Evolutionary conservation across 2,797 vertebrate species (phyloP).

Genomic region (Calcarius lapponicus): DNA sequence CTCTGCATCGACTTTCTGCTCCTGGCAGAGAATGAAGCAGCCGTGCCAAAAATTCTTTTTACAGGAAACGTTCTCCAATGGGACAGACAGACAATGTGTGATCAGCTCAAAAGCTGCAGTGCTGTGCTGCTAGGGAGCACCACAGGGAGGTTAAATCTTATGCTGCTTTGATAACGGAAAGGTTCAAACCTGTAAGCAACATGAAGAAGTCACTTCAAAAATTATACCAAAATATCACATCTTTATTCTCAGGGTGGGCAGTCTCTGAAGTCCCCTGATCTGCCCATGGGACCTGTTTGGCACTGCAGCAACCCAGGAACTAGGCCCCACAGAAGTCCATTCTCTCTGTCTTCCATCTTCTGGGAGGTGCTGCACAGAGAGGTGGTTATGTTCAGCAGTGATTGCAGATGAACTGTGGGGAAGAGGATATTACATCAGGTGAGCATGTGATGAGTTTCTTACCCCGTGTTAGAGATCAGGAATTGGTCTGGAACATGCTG

Average conservation of each 20-base stretch:
- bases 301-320: neutral
- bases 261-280: neutral
- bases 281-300: neutral
- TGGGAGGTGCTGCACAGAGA: neutral
- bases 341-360: neutral
- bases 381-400: neutral
- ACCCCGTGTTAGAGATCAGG: neutral
- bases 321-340: neutral
- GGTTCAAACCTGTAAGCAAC: neutral
- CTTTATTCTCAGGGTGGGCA: neutral
- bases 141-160: neutral
- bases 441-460: neutral
- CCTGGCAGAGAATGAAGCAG: neutral
- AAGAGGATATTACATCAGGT: neutral
- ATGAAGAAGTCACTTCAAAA: neutral
- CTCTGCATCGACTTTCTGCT: conserved; percentile 25
- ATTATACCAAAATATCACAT: neutral
- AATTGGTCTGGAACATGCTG: neutral
- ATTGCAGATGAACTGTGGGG: neutral
- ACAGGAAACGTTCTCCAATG: conserved; percentile 1
- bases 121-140: neutral
- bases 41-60: conserved; percentile 36
- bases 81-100: neutral
- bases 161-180: neutral
- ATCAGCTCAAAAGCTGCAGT: neutral